phyloP scores from a whole-genome alignment of 1,140 invertebrate genomes.

The Campoletis sonorensis region DNA sequence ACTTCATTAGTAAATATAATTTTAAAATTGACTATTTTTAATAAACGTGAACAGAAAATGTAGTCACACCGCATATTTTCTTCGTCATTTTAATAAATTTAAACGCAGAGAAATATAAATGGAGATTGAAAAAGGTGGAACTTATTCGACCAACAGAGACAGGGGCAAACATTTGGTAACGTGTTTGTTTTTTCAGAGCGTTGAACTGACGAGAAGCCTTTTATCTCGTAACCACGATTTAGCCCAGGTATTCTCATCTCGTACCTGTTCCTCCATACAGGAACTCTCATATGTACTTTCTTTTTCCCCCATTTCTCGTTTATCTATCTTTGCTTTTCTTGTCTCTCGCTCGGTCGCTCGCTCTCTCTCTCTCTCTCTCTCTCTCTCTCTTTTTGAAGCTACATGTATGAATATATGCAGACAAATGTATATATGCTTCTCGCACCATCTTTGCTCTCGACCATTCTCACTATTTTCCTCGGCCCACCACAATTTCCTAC shows the following conservation, averaged over 20 bases:
- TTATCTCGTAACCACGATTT: conserved; percentile 35
- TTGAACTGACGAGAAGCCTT: conserved; percentile 1
- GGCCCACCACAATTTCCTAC: conserved; percentile 19
- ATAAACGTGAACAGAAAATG: too few relatives aligned
- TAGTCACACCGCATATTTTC: too few relatives aligned
- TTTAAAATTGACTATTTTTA: too few relatives aligned
- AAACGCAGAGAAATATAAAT: background rate
- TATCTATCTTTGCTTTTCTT: conserved; percentile 11
- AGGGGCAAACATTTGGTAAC: conserved; percentile 5
- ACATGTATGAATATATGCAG: background rate
- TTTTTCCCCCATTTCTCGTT: background rate
- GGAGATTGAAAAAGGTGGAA: background rate
- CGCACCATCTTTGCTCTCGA: background rate
- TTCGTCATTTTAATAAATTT: too few relatives aligned
- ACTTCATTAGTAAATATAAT: too few relatives aligned
- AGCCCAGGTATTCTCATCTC: background rate
- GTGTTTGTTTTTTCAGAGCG: conserved; percentile 26
- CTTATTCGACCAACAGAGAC: background rate
- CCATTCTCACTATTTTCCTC: conserved; percentile 6
- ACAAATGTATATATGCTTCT: conserved; percentile 2
- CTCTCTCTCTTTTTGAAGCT: background rate
- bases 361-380: background rate
- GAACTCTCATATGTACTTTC: conserved; percentile 22
- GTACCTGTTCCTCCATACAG: conserved; percentile 27
- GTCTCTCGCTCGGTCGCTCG: background rate